Evolutionary conservation across 1,140 invertebrate genomes (phyloP).

Genomic region (Sitobion miscanthi): DNA sequence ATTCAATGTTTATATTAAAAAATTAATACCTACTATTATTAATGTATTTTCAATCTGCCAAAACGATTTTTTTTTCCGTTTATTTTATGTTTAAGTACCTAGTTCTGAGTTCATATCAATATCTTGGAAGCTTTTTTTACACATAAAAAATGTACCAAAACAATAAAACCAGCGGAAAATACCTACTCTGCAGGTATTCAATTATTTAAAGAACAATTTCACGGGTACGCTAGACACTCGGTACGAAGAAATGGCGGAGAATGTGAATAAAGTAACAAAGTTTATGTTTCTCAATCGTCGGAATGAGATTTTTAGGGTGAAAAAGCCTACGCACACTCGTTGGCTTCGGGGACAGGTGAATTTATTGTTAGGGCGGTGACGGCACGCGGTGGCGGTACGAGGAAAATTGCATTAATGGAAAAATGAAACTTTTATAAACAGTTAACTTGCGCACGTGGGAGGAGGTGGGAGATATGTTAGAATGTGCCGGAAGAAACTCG

Average conservation of each 20-base stretch:
- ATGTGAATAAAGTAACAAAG: conserved; percentile 48
- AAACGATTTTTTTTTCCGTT: background rate
- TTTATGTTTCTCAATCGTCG: conserved; percentile 54
- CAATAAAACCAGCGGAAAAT: conserved; percentile 22
- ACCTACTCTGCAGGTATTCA: conserved; percentile 32
- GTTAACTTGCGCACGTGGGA: background rate
- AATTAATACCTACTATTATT: background rate
- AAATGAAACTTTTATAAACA: conserved; percentile 56
- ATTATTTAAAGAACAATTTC: conserved; percentile 56
- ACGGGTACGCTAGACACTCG: background rate
- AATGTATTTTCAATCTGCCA: background rate
- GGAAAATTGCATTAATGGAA: conserved; percentile 50
- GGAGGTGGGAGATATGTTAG: background rate
- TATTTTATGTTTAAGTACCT: background rate
- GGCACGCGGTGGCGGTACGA: background rate
- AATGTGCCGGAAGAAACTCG: background rate
- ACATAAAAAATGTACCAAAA: background rate
- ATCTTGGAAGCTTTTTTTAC: background rate
- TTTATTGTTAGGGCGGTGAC: conserved; percentile 36
- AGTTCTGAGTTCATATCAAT: background rate
- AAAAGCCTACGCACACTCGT: conserved; percentile 17
- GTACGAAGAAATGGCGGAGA: background rate
- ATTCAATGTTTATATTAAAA: background rate
- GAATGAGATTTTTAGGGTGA: conserved; percentile 47
- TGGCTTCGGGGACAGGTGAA: conserved; percentile 45